phyloP scores from a whole-genome alignment of 2,113 vertebrate genomes.

The Pelodiscus sinensis region DNA sequence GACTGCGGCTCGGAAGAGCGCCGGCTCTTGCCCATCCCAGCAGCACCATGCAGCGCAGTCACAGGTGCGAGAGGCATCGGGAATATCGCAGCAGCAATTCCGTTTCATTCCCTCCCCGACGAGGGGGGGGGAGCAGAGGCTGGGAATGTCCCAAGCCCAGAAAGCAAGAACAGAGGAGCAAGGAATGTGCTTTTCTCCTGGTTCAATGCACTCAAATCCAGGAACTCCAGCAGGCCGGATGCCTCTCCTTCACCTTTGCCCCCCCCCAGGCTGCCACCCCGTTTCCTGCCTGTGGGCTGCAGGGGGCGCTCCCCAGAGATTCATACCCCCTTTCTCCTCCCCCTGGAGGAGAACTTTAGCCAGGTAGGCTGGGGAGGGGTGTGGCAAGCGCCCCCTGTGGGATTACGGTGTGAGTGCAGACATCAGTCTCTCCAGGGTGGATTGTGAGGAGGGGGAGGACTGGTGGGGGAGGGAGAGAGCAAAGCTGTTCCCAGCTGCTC shows the following conservation, averaged over 20 bases:
- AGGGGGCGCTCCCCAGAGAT: too few species aligned
- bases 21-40: neutral
- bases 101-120: too few species aligned
- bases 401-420: neutral
- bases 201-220: neutral
- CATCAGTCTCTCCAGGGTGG: neutral
- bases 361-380: neutral
- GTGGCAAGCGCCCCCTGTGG: neutral
- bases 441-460: neutral
- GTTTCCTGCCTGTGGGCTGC: neutral
- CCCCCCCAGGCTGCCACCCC: neutral
- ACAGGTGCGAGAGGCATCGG: neutral
- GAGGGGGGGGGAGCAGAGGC: neutral
- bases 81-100: neutral
- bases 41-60: too few species aligned
- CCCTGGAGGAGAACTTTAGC: neutral
- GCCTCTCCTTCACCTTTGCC: neutral
- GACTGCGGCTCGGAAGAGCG: neutral
- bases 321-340: neutral
- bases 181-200: neutral
- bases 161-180: neutral
- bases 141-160: neutral
- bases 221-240: neutral
- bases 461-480: neutral
- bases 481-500: constrained; percentile 10